Percentiles rank a stretch among this genome's conserved stretches.
These are phyloP conservation scores for Pristionchus pacificus DNA, from an alignment of 1,140 invertebrate genomes.

Conservation along the genomic window DNA sequence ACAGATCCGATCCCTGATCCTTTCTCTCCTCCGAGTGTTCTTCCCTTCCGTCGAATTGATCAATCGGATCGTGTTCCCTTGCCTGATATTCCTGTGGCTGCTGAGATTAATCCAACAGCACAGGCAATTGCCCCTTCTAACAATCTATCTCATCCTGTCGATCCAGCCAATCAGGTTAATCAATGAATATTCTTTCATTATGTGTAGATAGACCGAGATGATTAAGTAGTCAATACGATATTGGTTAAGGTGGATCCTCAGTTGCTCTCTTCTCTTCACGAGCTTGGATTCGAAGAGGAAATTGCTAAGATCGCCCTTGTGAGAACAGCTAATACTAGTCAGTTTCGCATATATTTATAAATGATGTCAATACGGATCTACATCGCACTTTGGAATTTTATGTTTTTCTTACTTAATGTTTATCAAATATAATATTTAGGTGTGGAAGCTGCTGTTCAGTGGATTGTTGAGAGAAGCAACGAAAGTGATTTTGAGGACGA, in stretches of 20 bases:
- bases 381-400: not conserved
- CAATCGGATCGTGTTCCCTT: too few relatives aligned
- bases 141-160: too few relatives aligned
- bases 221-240: not conserved
- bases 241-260: not conserved
- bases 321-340: constrained; percentile 7
- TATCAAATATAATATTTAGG: too few relatives aligned
- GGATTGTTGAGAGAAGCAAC: constrained; percentile 36
- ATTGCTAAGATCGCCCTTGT: constrained; percentile 23
- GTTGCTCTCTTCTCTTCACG: constrained; percentile 18
- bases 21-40: not conserved
- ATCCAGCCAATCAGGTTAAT: not conserved
- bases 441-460: constrained; percentile 29
- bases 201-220: not conserved
- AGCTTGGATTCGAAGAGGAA: constrained; percentile 33
- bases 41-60: not conserved
- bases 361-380: not conserved
- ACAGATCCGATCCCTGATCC: not conserved
- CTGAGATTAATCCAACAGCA: too few relatives aligned
- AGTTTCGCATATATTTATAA: not conserved
- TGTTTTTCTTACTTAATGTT: too few relatives aligned
- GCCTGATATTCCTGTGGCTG: too few relatives aligned
- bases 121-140: too few relatives aligned
- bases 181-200: not conserved
- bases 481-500: constrained; percentile 25